Evolutionary conservation across 1,140 invertebrate species (phyloP), one percentile per base, ranked within the genome.

Genomic region (Drosophila pandora): DNA sequence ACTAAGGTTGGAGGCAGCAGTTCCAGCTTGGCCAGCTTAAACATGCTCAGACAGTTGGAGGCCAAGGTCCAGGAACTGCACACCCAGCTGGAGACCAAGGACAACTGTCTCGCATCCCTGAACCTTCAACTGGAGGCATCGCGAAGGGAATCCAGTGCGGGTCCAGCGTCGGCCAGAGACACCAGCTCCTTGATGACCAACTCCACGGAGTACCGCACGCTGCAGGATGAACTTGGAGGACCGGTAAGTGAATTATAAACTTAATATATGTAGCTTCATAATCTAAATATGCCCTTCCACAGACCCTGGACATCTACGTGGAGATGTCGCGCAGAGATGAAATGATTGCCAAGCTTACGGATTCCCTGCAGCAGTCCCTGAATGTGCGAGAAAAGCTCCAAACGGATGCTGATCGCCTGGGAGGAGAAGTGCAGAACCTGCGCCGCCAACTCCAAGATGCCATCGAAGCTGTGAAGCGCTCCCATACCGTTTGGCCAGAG

Each of bases 231-330:
- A 32, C 92, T 90, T 34, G 90, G 92, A 4, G 85, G 64, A 32
- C 92, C 92, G 48, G 90, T 91, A 79, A 77, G 68, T 63, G 0
- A 3, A 17, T 1, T 10, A n/a, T 3, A 4, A 41, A 43, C 12
- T 12, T 28, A n/a, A 9, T 28, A 45, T 17, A 9, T 28, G 39
- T 17, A 37, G 0, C 12, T 17, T 7, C 22, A 3, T 10, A 12
- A 28, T 3, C 8, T 32, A 23, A 5, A 23, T 0, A 37, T 23
- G 3, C 1, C 30, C 30, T 37, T 57, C 39, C 93, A 88, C 90
- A 95, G 94, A 92, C 94, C 69, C 88, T 94, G 65, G 93, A 95
- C 83, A 94, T 94, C 79, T 93, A 94, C 90, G 90, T 92, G 70
- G 94, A 94, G 74, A 91, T 95, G 23, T 79, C 90, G 0, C 92